Evolutionary conservation across 2,888 invertebrate genomes (phyloP), one percentile per base, ranked within the genome.

Genomic region (Tetrapedia diversipes): DNA sequence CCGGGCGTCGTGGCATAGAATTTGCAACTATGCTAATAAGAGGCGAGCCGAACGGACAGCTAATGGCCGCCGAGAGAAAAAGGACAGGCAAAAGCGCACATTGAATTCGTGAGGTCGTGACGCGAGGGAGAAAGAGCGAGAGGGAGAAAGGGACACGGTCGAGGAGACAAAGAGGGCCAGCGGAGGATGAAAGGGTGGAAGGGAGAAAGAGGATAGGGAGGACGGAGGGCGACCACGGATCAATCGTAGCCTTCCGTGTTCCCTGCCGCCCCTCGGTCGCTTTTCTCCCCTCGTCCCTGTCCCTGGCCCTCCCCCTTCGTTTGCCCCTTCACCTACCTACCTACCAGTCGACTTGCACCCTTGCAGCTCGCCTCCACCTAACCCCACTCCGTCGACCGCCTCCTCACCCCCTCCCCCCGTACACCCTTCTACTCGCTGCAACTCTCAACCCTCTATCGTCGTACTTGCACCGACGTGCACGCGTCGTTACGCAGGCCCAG

Each of bases 401-500:
- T n/a, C 61, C n/a, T n/a, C n/a, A n/a, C n/a, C 22, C 32, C 22
- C 29, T 53, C 57, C 37, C 27, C 65, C 71, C 47, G 71, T 69
- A 73, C 79, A 65, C 79, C 76, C 77, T 77, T 74, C 65, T 74
- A 81, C 81, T 81, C 81, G 78, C 57, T 81, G 79, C 80, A 75
- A 80, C 83, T 79, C 79, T 81, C 84, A 79, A 73, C 82, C 82
- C 80, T 74, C 78, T 81, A 75, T 76, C 82, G 78, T 73, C 83
- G 82, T 84, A 64, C 85, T 79, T 86, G 86, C 87, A 88, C 75
- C 87, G 87, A 84, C 85, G 88, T 89, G 85, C 86, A 89, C 89
- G 90, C 90, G 89, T 90, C 87, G 89, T 89, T 89, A 90, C 90
- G 90, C 90, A 90, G 89, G 87, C 89, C 83, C 89, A 86, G 87